A percentile compares a stretch with the other conserved stretches of the same genome.
Evolutionary conservation across 2,888 invertebrate species (phyloP).

Genomic region (Drosophila buzzatii): DNA sequence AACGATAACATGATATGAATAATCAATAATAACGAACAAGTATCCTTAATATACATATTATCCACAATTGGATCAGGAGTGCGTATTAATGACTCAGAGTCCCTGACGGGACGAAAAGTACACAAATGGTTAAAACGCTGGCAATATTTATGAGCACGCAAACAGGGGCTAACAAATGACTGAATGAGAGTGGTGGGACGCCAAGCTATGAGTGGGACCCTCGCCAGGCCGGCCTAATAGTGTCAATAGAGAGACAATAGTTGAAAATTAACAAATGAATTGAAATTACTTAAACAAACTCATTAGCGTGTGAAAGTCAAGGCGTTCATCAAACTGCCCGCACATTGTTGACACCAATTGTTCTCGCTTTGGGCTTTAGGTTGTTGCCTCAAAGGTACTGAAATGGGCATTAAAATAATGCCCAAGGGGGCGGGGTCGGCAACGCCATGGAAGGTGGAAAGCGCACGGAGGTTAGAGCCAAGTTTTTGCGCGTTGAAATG

Average conservation of each 20-base stretch:
- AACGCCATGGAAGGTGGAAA: slow-evolving; percentile 5
- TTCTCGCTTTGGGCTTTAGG: slow-evolving; percentile 6
- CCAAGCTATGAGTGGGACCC: no score
- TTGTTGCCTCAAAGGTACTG: slow-evolving; percentile 15
- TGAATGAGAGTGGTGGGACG: slow-evolving; percentile 11
- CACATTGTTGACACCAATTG: slow-evolving; percentile 70
- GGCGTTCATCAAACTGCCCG: slow-evolving; percentile 60
- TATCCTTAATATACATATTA: not conserved
- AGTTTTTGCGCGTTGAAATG: slow-evolving; percentile 46
- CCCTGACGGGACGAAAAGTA: slow-evolving; percentile 48
- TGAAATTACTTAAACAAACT: slow-evolving; percentile 80
- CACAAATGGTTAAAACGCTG: slow-evolving; percentile 46
- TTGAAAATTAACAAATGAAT: slow-evolving; percentile 80
- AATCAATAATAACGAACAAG: slow-evolving; percentile 1
- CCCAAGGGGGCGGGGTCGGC: slow-evolving; percentile 21
- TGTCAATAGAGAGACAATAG: slow-evolving; percentile 77
- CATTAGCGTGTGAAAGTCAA: slow-evolving; percentile 75
- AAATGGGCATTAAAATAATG: slow-evolving; percentile 31
- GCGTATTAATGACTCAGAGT: slow-evolving; percentile 18
- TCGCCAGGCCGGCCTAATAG: slow-evolving; percentile 13
- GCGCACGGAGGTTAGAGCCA: not conserved
- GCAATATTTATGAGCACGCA: slow-evolving; percentile 60
- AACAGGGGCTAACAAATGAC: slow-evolving; percentile 35
- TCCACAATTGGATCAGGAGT: slow-evolving; percentile 5
- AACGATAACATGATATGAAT: not conserved